Evolutionary conservation across 2,797 vertebrate species (phyloP), one percentile per base, ranked within the genome.

Genomic region (Mormyrus hasselquistii): DNA sequence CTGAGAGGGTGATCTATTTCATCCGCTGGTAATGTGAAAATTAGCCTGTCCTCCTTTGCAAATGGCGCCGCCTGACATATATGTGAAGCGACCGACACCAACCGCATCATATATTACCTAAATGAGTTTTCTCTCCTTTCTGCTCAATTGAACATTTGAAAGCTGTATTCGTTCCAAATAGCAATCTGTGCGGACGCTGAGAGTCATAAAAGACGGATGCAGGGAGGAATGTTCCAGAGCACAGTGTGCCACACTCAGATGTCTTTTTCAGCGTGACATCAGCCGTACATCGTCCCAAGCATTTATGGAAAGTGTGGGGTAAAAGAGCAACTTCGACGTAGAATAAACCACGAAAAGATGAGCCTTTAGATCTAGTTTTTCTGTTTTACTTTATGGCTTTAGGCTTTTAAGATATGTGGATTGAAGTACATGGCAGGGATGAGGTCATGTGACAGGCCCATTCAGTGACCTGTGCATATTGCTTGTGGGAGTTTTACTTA

Each of bases 31-130:
- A 86, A 89, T 89, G 88, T 62, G 88, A 89, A 89, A 83, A 85
- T 85, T 85, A 89, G 79, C 52, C 47, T 62, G 53, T 87, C 55
- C 55, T 44, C 55, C 19, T 47, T 53, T 65, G 79, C 41, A 85
- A 89, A 85, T 85, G 44, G 44, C 25, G 19, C 55, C 3, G 44
- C 19, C 12, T 88, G 88, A 84, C 88, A 85, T 85, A 89, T 62
- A 85, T 85, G 53, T 10, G 41, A 85, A 22, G 62, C 47, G 50
- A 65, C 84, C 50, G 57, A 22, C 62, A 16, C 29, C 41, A 85
- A 25, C 3, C 9, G 4, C 88, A 85, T 49, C 88, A 85, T 85
- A 85, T 62, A 86, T 89, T 89, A 89, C 84, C 88, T 47, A 89
- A 85, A 89, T 89, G 59, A 86, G 79, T 47, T 83, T 84, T 41